These are phyloP conservation scores for Mandrillus leucophaeus DNA, from an alignment of 2,113 vertebrate species.

Conservation along the genomic window DNA sequence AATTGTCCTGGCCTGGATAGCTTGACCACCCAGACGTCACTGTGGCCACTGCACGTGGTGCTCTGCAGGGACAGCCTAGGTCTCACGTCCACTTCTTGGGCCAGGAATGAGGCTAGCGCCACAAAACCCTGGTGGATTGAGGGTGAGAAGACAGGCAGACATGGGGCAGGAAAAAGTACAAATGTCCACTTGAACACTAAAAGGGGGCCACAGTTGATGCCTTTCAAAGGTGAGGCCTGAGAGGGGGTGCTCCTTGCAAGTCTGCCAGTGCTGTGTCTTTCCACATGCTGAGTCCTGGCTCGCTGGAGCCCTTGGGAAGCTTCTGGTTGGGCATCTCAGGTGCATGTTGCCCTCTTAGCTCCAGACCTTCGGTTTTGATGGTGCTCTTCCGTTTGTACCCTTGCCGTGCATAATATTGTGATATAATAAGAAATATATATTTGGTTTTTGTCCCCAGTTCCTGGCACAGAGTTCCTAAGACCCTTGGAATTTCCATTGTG, in stretches of 20 bases:
- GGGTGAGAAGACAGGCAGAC: not conserved
- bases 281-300: not conserved
- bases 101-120: not conserved
- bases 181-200: not conserved
- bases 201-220: not conserved
- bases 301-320: fast-evolving
- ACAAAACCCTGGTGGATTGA: not conserved
- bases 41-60: not conserved
- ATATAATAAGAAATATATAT: not conserved
- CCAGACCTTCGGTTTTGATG: not conserved
- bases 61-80: not conserved
- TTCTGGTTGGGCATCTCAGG: not conserved
- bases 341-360: not conserved
- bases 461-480: not conserved
- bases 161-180: not conserved
- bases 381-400: not conserved
- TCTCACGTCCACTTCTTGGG: not conserved
- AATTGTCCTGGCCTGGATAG: not conserved
- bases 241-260: not conserved
- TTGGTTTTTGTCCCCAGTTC: not conserved
- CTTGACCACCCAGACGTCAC: not conserved
- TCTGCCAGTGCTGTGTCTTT: not conserved
- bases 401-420: not conserved
- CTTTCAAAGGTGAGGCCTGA: not conserved
- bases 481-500: not conserved